Conservation (phyloP, 2,113 vertebrate genomes). For the Rousettus leschenaultii region DNA sequence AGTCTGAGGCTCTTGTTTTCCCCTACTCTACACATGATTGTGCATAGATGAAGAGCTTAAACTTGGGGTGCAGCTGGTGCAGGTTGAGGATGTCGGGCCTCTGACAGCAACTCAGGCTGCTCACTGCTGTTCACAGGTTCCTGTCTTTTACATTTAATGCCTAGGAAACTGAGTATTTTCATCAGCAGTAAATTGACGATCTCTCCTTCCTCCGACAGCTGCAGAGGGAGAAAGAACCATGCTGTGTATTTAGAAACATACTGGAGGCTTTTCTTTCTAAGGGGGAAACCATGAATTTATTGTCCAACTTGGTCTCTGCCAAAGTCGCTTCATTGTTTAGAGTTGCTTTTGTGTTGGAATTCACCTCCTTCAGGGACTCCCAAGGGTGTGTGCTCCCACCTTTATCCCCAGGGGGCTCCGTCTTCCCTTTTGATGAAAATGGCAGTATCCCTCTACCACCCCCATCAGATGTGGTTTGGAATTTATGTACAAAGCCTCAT, state of each 20-base stretch:
- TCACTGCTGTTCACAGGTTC: neutral
- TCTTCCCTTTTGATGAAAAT: neutral
- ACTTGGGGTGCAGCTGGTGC: neutral
- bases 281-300: neutral
- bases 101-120: neutral
- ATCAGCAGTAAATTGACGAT: constrained; percentile 92
- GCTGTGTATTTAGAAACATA: neutral
- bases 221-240: constrained; percentile 17
- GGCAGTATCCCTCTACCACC: neutral
- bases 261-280: neutral
- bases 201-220: constrained; percentile 95
- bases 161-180: constrained; percentile 91
- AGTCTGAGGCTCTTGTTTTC: no score
- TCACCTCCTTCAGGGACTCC: neutral
- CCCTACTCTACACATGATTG: rapidly evolving
- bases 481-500: neutral
- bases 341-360: neutral
- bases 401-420: neutral
- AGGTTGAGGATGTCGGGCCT: neutral
- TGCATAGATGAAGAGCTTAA: neutral
- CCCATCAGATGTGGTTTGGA: neutral
- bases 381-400: neutral
- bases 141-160: constrained; percentile 86
- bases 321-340: neutral
- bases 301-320: neutral